Percentiles rank a stretch among this genome's conserved stretches.
phyloP scores from a whole-genome alignment of 2,888 invertebrate genomes.

The Cheilosia scutellata region DNA sequence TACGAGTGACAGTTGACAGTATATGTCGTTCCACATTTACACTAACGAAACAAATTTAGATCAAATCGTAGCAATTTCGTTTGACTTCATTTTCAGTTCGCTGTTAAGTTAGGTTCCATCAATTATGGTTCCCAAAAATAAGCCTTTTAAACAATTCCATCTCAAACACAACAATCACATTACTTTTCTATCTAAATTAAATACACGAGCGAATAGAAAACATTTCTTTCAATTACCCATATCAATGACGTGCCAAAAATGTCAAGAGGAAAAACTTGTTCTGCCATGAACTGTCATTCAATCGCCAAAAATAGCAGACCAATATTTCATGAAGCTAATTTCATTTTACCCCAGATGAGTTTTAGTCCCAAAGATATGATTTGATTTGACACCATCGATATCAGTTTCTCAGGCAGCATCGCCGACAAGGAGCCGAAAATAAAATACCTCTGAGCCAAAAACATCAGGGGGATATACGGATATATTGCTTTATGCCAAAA shows the following conservation, averaged over 20 bases:
- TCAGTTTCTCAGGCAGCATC: conserved; percentile 46
- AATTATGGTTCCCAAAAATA: too few species aligned
- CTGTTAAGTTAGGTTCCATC: too few species aligned
- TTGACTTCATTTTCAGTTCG: too few species aligned
- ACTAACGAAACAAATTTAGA: too few species aligned
- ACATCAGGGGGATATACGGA: neutral
- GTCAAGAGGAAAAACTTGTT: neutral
- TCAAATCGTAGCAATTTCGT: too few species aligned
- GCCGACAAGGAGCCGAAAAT: conserved; percentile 1
- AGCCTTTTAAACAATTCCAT: neutral
- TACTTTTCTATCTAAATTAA: neutral
- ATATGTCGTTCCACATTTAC: too few species aligned
- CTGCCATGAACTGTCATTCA: conserved; percentile 11
- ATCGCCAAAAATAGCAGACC: conserved; percentile 3
- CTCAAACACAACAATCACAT: neutral
- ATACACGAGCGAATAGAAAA: neutral
- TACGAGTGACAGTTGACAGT: too few species aligned
- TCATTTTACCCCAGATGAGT: conserved; percentile 18
- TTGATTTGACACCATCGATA: conserved; percentile 63
- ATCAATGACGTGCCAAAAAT: neutral
- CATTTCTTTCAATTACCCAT: neutral
- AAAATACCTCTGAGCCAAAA: neutral
- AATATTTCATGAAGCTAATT: conserved; percentile 29
- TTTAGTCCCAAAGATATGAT: conserved; percentile 40
- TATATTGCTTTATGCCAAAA: neutral